Evolutionary conservation across 1,140 invertebrate genomes (phyloP), one percentile per base, ranked within the genome.

Genomic region (Drosophila nasuta): DNA sequence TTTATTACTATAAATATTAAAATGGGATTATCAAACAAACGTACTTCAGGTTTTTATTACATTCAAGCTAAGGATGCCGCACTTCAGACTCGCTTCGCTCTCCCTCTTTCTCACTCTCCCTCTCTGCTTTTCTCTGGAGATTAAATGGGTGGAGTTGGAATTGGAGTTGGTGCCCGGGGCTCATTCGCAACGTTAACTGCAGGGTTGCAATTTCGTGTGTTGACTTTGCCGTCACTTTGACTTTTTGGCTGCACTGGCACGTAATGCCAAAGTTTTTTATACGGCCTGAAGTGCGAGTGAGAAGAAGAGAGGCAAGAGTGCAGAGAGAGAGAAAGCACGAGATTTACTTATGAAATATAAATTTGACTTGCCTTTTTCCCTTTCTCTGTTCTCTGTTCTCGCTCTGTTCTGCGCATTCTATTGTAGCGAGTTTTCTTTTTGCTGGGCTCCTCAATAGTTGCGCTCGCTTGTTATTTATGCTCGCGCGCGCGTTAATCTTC

Each of bases 1-100:
- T 79, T 81, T 81, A 81, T 81, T 81, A 81, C 79, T 76, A 81
- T 81, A 81, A 81, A 81, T 79, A 79, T 79, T 81, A 81, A 81
- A 81, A 81, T 76, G 69, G 73, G 79, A 81, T 79, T 81, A 77
- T 79, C 72, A 79, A 81, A 81, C 77, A 79, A 68, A 79, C 64
- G 72, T 76, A 81, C 79, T 79, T 79, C 68, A 72, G 79, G 77
- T 72, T 81, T 81, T 79, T 81, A 81, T 81, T 81, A 79, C 71
- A 76, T 79, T 73, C 56, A 25, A 46, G 58, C 45, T 43, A 56
- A 75, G 49, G 52, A 67, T 54, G 64, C 63, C 57, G 48, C 62
- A 66, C 48, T 72, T 46, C 35, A 65, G 57, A 57, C 49, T 8
- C 7, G 25, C 43, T 15, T 11, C 35, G n/a, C 57, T 41, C 41